These are phyloP conservation scores for Mugil cephalus DNA, from an alignment of 2,113 vertebrate genomes.

Conservation along the genomic window DNA sequence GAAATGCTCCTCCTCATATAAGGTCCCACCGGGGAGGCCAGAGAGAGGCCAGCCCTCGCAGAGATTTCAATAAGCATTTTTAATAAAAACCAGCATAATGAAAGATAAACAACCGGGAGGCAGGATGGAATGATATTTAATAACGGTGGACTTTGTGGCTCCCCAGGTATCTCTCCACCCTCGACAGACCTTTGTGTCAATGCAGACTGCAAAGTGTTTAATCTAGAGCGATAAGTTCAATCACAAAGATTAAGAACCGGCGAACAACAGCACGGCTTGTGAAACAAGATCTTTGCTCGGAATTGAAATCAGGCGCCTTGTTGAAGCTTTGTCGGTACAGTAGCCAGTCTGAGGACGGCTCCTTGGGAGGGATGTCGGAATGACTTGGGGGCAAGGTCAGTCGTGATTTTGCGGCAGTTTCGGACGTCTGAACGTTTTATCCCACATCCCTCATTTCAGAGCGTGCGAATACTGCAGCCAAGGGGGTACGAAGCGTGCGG, in stretches of 20 bases:
- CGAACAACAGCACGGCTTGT: conserved; percentile 14
- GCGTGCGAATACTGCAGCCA: conserved; percentile 35
- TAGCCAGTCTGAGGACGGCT: conserved; percentile 6
- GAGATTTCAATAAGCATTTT: conserved; percentile 71
- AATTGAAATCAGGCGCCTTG: conserved; percentile 28
- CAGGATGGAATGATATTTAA: conserved; percentile 66
- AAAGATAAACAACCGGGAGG: conserved; percentile 75
- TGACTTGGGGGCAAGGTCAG: conserved; percentile 55
- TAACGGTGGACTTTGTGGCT: conserved; percentile 50
- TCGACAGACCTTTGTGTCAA: conserved; percentile 51
- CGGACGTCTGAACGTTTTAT: conserved; percentile 21
- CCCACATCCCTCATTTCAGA: conserved; percentile 24
- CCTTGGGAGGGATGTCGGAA: conserved; percentile 36
- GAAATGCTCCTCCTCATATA: conserved; percentile 67
- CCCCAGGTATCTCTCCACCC: conserved; percentile 48
- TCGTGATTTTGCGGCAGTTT: conserved; percentile 30
- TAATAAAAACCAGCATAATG: conserved; percentile 73
- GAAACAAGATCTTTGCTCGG: conserved; percentile 29
- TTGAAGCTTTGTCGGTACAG: conserved; percentile 20
- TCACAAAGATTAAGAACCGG: conserved; percentile 55
- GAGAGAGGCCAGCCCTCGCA: conserved; percentile 52
- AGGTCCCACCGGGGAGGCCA: conserved; percentile 61
- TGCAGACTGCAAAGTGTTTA: conserved; percentile 59
- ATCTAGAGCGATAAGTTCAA: conserved; percentile 54
- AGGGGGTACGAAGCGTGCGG: conserved; percentile 23